A percentile compares a stretch with the other conserved stretches of the same genome.
Conservation (phyloP, 1,140 invertebrate species). For the Zaprionus vittiger region DNA sequence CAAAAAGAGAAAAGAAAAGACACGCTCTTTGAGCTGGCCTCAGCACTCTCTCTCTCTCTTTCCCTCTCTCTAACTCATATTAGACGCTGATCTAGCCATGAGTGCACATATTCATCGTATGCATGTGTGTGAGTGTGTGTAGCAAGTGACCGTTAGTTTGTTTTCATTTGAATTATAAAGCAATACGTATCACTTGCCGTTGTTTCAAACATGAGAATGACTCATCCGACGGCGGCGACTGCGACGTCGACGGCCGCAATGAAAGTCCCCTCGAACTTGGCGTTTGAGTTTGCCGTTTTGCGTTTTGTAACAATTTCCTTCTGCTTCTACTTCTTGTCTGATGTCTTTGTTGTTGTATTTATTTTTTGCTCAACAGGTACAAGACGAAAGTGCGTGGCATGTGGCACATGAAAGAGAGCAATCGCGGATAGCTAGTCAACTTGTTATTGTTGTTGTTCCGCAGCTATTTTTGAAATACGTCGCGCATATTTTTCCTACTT, state of each 20-base stretch:
- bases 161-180: constrained; percentile 64
- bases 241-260: constrained; percentile 17
- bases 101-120: not conserved
- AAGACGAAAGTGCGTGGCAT: constrained; percentile 47
- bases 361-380: constrained; percentile 78
- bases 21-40: constrained; percentile 37
- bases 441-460: constrained; percentile 11
- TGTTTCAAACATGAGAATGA: constrained; percentile 48
- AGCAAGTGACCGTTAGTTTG: constrained; percentile 47
- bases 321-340: constrained; percentile 15
- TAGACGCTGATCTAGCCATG: constrained; percentile 50
- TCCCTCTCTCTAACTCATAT: constrained; percentile 7
- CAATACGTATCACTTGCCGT: constrained; percentile 34
- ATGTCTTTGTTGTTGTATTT: constrained; percentile 52
- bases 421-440: not conserved
- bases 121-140: constrained; percentile 16
- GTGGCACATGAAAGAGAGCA: constrained; percentile 41
- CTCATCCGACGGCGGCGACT: constrained; percentile 50
- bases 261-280: constrained; percentile 60
- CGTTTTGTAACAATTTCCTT: constrained; percentile 46
- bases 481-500: constrained; percentile 30
- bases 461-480: constrained; percentile 45
- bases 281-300: constrained; percentile 37
- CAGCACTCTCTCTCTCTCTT: constrained; percentile 24
- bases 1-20: constrained; percentile 48